Evolutionary conservation across 2,113 vertebrate species (phyloP), one percentile per base, ranked within the genome.

Genomic region (Clupea harengus): DNA sequence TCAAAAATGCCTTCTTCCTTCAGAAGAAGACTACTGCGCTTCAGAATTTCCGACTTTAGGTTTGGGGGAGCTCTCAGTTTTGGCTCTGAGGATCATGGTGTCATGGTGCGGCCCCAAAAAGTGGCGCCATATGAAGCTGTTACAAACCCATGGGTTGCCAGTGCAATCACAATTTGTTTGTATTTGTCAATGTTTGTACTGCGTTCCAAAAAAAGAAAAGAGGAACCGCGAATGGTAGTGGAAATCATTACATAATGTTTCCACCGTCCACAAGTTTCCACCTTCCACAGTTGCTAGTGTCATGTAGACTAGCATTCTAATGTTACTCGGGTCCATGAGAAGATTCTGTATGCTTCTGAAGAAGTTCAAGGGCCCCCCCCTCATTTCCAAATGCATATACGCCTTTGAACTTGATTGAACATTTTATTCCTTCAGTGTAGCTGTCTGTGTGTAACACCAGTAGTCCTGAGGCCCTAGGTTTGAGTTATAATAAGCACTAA

Each of bases 161-260:
- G 6, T 1, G 54, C 54, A 60, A 60, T 20, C 18, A 22, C 22
- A 20, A 22, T 6, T 57, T 52, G 50, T 52, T 11, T 10, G 28
- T 39, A 10, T 78, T 78, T 15, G 25, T 11, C 28, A 28, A 28
- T 72, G 60, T 57, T 17, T 18, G 22, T 32, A 28, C 25, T n/a
- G n/a, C n/a, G n/a, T n/a, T n/a, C n/a, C 13, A 9, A 15, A 72
- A 25, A 72, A 10, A 72, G 10, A 72, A 72, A 72, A 72, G 72
- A 78, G 72, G 72, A 78, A 78, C 72, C 0, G 28, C 39, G 72
- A 17, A 78, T 39, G 3, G 4, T 28, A 39, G 11, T 13, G 28
- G 72, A 78, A 72, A 78, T n/a, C 32, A 5, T 78, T 78, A 78
- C 72, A 78, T 78, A 78, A 78, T 78, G 28, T 32, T 32, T 13